Evolutionary conservation across 2,797 vertebrate species (phyloP).

Genomic region (Enteromius viviparus): DNA sequence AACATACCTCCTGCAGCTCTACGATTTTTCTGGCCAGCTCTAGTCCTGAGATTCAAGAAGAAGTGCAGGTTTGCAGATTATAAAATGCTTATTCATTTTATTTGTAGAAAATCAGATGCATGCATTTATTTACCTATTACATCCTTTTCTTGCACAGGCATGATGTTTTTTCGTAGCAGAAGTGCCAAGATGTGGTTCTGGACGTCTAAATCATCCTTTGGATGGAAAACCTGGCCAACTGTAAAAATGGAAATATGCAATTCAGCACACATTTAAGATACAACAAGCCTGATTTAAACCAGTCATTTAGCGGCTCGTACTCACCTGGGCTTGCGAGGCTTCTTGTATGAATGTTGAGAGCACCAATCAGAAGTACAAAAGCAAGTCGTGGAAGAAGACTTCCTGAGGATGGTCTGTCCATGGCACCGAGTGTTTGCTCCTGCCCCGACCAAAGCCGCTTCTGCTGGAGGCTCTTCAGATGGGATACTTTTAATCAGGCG

Average conservation of each 20-base stretch:
- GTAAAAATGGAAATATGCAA: conserved; percentile 3
- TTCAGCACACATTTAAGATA: neutral
- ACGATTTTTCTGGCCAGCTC: conserved; percentile 69
- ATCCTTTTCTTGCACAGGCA: conserved; percentile 66
- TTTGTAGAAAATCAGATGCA: neutral
- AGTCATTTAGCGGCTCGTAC: conserved; percentile 29
- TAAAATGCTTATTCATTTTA: neutral
- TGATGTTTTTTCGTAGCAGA: conserved; percentile 72
- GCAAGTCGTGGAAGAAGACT: conserved; percentile 70
- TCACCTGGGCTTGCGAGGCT: conserved; percentile 72
- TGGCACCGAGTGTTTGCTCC: conserved; percentile 58
- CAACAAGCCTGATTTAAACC: neutral
- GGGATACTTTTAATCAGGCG: conserved; percentile 73
- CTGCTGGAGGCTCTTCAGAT: conserved; percentile 56
- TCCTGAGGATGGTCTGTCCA: conserved; percentile 69
- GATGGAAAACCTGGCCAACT: conserved; percentile 71
- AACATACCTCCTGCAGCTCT: conserved; percentile 74
- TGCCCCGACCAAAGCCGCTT: conserved; percentile 53
- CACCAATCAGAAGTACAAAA: conserved; percentile 71
- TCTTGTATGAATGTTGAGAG: conserved; percentile 68
- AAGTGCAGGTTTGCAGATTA: conserved; percentile 9
- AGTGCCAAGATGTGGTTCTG: conserved; percentile 75
- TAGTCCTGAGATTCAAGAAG: conserved; percentile 64
- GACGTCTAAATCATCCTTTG: conserved; percentile 67
- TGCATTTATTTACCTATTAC: conserved; percentile 63